Evolutionary conservation across 2,888 invertebrate genomes (phyloP), one percentile per base, ranked within the genome.

Genomic region (Caenorhabditis auriculariae): DNA sequence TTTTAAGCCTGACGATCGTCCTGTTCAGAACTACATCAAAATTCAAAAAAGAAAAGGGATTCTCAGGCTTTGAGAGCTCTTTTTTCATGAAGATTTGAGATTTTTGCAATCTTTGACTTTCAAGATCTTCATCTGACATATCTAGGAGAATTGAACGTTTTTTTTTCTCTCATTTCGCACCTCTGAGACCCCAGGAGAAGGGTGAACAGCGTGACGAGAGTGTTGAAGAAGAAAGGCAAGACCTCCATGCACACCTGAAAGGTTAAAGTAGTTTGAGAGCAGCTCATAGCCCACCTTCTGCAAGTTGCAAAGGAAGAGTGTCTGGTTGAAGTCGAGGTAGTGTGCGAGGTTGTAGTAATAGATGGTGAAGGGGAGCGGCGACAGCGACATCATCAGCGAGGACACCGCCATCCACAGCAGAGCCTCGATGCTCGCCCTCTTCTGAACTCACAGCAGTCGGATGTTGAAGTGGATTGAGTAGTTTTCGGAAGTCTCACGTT

Each of bases 161-260:
- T n/a, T n/a, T n/a, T n/a, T n/a, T n/a, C n/a, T n/a, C n/a, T n/a
- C n/a, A n/a, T n/a, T n/a, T 2, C 32, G 21, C 29, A 72, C 72
- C 72, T 56, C 49, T 72, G 72, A 38, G 64, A 50, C 19, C 72
- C 72, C 28, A 73, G 48, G 21, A 73, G 52, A 15, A 73, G 60
- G 3, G 74, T 74, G 52, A 71, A 72, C 7, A 74, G 50, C 2
- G 71, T 71, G 48, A 70, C 69, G 4, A 74, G 55, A 4, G 65
- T 69, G 47, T 74, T 74, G 68, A 74, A 74, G 57, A 74, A 71
- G 49, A 74, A 72, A 6, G 74, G 74, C 19, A 74, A 32, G 21
- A 67, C 64, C 53, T 74, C 70, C 73, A 74, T 74, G 43, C 64
- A 71, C 7, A 73, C 54, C 63, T 61, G 17, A 27, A 60, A 50